phyloP scores from a whole-genome alignment of 2,797 vertebrate genomes.

The Smutsia gigantea region DNA sequence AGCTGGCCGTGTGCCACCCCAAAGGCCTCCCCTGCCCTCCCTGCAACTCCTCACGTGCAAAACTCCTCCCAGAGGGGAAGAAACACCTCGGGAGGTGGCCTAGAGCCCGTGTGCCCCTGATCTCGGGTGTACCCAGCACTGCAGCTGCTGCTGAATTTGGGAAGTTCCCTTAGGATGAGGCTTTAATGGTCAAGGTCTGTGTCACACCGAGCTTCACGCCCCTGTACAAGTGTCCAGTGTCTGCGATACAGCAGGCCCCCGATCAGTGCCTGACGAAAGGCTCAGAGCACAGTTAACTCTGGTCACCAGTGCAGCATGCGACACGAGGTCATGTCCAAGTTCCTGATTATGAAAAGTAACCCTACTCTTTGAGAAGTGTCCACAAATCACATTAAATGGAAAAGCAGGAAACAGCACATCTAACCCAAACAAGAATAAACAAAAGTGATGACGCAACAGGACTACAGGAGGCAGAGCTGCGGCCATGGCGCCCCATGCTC shows the following conservation, averaged over 20 bases:
- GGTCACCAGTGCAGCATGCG: accelerated
- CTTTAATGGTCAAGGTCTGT: neutral
- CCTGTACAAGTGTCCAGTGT: neutral
- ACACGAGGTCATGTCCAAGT: accelerated
- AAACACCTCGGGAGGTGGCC: neutral
- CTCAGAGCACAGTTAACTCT: accelerated
- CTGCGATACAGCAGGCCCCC: neutral
- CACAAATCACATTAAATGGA: accelerated
- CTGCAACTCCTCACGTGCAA: no score
- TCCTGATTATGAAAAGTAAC: accelerated
- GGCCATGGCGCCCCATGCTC: no score
- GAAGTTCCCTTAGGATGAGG: neutral
- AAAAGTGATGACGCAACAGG: neutral
- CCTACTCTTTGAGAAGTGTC: accelerated
- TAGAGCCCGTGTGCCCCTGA: accelerated
- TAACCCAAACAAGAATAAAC: neutral
- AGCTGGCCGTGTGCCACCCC: no score
- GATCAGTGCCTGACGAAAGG: no score
- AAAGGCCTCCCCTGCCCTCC: no score
- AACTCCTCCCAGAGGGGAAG: no score
- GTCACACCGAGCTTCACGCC: neutral
- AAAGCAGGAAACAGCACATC: neutral
- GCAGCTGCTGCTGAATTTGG: accelerated
- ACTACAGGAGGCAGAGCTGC: neutral
- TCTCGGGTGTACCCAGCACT: accelerated